Base-by-base conservation (phyloP, 2,113 vertebrate species). In the Isichthys henryi region DNA sequence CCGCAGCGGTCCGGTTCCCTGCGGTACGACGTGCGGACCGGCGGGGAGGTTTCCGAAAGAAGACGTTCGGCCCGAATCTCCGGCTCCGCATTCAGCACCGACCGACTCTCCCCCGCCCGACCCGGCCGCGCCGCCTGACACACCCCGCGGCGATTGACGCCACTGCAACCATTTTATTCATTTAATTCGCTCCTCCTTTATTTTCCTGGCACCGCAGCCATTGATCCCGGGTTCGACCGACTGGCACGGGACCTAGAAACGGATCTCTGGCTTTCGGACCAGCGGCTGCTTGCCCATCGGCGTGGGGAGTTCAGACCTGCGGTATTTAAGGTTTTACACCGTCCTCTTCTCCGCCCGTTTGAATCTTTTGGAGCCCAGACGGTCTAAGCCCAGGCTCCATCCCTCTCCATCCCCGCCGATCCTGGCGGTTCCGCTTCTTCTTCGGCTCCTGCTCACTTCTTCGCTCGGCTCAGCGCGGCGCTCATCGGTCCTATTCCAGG, bases 21-120 rank as follows among this genome's bases (percentile, higher is more conserved):
- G 74, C 74, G 74, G 74, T 43, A 80, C 74, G 74, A 80, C 74
- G 35, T 80, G 74, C 74, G 74, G 74, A 80, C 74, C 74, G 74
- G 74, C 74, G 31, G 31, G 74, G 74, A 80, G 74, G 31, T 80
- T 80, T 43, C 5, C 74, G 4, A 80, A 35, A 80, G 13, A 80
- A 43, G 17, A 80, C 74, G 13, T 80, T 80, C 74, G 74, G 74
- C 74, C 62, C 10, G 62, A 31, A 70, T 70, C 62, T 70, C n/a
- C 62, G 35, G 15, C 35, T 15, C 74, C 35, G 74, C 35, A 19
- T 43, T 80, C 74, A 31, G 27, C 9, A 31, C 3, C 62, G 62
- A 70, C 10, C 62, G 62, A 66, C 62, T 66, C n/a, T n/a, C 62
- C 62, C 62, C 62, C n/a, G n/a, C 62, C 74, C 31, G 74, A 39